Conservation (phyloP, 2,797 vertebrate species). For the Silurus aristotelis region DNA sequence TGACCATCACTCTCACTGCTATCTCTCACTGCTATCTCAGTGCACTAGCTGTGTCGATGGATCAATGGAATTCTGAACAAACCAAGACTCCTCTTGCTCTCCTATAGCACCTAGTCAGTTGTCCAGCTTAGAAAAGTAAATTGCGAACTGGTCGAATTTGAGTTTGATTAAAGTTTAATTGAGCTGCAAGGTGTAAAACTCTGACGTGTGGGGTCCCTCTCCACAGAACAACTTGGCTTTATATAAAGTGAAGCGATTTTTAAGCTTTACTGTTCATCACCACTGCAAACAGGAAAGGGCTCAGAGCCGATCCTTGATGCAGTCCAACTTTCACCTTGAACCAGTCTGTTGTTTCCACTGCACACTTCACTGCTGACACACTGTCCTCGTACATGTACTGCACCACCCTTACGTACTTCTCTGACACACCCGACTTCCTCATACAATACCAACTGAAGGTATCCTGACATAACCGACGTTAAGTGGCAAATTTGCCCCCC, state of each 20-base stretch:
- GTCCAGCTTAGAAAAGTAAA: background rate
- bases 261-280: background rate
- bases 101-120: background rate
- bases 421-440: no score
- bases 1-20: background rate
- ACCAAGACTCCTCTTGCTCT: background rate
- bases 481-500: no score
- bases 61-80: background rate
- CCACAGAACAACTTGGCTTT: background rate
- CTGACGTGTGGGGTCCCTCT: background rate
- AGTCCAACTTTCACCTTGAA: no score
- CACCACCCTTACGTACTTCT: no score
- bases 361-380: no score
- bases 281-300: no score
- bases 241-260: background rate
- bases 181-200: background rate
- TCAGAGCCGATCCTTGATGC: no score
- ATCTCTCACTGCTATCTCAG: background rate
- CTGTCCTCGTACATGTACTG: no score
- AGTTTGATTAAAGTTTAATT: conserved; percentile 6
- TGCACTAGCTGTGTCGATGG: background rate
- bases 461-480: no score
- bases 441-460: no score
- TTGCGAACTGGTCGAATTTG: background rate
- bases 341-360: no score